Base-by-base conservation (phyloP, 2,797 vertebrate species). In the Crenichthys baileyi region DNA sequence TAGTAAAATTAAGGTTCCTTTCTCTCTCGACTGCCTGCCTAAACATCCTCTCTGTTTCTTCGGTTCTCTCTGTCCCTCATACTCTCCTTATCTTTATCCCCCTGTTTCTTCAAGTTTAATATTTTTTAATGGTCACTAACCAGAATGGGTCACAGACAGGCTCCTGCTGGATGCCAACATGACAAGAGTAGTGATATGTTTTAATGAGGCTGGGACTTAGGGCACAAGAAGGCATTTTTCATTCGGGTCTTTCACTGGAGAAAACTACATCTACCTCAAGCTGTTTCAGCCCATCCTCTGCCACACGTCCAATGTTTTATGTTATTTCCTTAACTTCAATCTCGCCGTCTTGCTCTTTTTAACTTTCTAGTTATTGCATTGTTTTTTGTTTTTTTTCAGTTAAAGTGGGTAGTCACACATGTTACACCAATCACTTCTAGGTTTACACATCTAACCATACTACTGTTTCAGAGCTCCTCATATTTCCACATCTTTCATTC, bases 121-220 rank as follows among this genome's bases (percentile, higher is more conserved):
- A 86, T 89, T 91, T 92, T 92, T 86, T 88, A 93, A 92, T 90
- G 89, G 83, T 90, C 6, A n/a, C 79, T 78, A 89, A 86, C 79
- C 85, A 85, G 89, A 87, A 87, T 80, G 91, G 88, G 92, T 92
- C 92, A 91, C 79, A 84, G 88, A 67, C 65, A 58, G 83, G 79
- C 87, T 90, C 85, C 89, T 91, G 78, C 90, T 87, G 84, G 86
- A 91, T 89, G 80, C 84, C 88, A 88, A 82, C 90, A 92, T 90
- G 88, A 91, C 90, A 90, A 84, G 85, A 90, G 89, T 84, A 90
- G 87, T 89, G 90, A 92, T 92, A 89, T 91, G 90, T 91, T 94
- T 92, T 94, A 93, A 94, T 92, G 90, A 92, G 91, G 84, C 86
- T 73, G 84, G 90, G 93, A 91, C 87, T 80, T 79, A 24, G 90